Conservation (phyloP, 1,140 invertebrate species). For the Papilio helenus region DNA sequence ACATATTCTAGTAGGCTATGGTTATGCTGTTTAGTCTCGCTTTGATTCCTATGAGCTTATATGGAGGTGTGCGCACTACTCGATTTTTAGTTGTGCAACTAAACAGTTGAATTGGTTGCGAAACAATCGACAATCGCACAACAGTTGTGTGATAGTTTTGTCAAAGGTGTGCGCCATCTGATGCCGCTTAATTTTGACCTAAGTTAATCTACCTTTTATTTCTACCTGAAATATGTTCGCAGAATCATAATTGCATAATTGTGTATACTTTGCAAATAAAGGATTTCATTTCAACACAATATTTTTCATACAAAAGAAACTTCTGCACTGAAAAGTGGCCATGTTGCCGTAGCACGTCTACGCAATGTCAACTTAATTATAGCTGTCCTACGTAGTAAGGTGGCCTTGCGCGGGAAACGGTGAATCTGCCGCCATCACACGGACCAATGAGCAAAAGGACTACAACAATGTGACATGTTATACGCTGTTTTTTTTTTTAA, state of each 20-base stretch:
- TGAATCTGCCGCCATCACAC: conserved; percentile 38
- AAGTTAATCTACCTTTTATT: no score
- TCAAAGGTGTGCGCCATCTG: no score
- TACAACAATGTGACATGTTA: conserved; percentile 30
- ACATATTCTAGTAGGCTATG: no score
- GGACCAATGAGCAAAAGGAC: conserved; percentile 37
- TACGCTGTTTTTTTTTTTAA: conserved; percentile 16
- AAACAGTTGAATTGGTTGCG: no score
- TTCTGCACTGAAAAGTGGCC: neutral
- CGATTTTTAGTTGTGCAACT: no score
- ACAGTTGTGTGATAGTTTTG: no score
- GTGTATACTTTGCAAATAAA: neutral
- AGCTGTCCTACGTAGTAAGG: conserved; percentile 25
- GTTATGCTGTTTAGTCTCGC: no score
- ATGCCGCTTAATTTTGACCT: no score
- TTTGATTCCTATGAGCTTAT: no score
- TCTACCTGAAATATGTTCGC: neutral
- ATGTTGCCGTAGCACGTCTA: neutral
- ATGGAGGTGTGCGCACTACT: no score
- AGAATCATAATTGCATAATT: neutral
- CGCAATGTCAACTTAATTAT: conserved; percentile 32
- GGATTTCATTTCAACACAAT: neutral
- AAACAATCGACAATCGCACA: no score
- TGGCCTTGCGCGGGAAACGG: conserved; percentile 30
- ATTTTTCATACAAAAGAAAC: neutral